These are phyloP conservation scores for Bettongia penicillata DNA, from an alignment of 2,113 vertebrate genomes.

Conservation along the genomic window DNA sequence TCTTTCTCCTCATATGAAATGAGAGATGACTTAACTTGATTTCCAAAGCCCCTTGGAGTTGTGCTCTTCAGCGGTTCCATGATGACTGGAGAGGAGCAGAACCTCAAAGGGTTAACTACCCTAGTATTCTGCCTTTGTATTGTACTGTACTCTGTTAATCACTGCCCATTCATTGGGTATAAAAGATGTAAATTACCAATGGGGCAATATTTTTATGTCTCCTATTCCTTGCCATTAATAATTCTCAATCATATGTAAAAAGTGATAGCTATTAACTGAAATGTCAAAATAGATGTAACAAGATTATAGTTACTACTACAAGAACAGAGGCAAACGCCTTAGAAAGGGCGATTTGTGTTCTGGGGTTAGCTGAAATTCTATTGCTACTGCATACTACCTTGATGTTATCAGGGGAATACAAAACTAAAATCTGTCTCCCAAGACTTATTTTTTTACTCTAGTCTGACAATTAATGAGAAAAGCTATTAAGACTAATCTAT, in stretches of 20 bases:
- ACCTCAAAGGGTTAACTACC: slow-evolving; percentile 33
- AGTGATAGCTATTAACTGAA: slow-evolving; percentile 47
- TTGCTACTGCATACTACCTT: slow-evolving; percentile 2
- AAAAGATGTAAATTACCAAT: slow-evolving; percentile 45
- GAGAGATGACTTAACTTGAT: background rate
- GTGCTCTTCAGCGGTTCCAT: slow-evolving; percentile 30
- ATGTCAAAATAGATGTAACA: slow-evolving; percentile 68
- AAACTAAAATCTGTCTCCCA: slow-evolving; percentile 66
- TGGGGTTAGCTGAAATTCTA: background rate
- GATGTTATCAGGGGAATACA: slow-evolving; percentile 50
- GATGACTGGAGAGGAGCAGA: slow-evolving; percentile 52
- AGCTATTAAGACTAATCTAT: slow-evolving; percentile 72
- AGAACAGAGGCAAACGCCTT: slow-evolving; percentile 51
- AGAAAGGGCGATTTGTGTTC: slow-evolving; percentile 64
- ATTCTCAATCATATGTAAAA: slow-evolving; percentile 42
- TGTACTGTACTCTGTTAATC: slow-evolving; percentile 2
- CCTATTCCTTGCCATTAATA: slow-evolving; percentile 42
- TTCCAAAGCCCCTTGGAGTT: slow-evolving; percentile 37
- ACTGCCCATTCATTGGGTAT: slow-evolving; percentile 15
- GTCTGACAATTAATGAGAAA: slow-evolving; percentile 70
- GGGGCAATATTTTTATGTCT: slow-evolving; percentile 50
- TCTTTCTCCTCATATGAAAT: background rate
- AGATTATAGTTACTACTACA: slow-evolving; percentile 43
- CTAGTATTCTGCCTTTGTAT: slow-evolving; percentile 25
- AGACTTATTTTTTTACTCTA: slow-evolving; percentile 64